phyloP scores from a whole-genome alignment of 2,888 invertebrate species.

The Lomographa bimaculata region DNA sequence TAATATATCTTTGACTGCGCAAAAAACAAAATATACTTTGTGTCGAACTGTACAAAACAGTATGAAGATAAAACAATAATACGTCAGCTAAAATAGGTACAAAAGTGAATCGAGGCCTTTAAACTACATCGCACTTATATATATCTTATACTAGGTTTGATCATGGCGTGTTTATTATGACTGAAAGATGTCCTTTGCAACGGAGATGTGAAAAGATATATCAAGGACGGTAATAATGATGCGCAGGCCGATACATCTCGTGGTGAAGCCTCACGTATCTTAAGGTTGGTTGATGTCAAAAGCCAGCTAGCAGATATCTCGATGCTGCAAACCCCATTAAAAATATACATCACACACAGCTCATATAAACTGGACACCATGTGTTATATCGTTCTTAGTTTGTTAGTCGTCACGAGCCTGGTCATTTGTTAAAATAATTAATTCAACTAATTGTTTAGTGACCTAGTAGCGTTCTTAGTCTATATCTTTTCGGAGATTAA shows the following conservation, averaged over 20 bases:
- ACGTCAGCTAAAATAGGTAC: conserved; percentile 73
- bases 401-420: conserved; percentile 64
- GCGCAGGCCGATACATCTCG: conserved; percentile 72
- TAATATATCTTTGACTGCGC: conserved; percentile 66
- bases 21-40: conserved; percentile 71
- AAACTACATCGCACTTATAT: conserved; percentile 69
- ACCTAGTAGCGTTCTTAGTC: conserved; percentile 31
- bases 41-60: conserved; percentile 74
- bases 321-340: conserved; percentile 83
- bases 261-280: conserved; percentile 73
- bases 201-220: conserved; percentile 47
- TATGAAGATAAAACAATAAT: conserved; percentile 54
- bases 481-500: conserved; percentile 17
- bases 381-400: conserved; percentile 65
- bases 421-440: conserved; percentile 37
- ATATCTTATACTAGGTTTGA: conserved; percentile 72
- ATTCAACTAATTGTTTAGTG: conserved; percentile 35
- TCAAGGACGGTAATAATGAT: conserved; percentile 78
- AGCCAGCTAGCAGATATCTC: conserved; percentile 83
- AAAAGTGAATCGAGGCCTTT: conserved; percentile 62
- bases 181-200: conserved; percentile 60
- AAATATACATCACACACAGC: conserved; percentile 73
- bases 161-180: conserved; percentile 75
- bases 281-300: conserved; percentile 81
- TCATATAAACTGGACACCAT: conserved; percentile 59